Evolutionary conservation across 2,888 invertebrate genomes (phyloP).

Genomic region (Pantelozetes paolii): DNA sequence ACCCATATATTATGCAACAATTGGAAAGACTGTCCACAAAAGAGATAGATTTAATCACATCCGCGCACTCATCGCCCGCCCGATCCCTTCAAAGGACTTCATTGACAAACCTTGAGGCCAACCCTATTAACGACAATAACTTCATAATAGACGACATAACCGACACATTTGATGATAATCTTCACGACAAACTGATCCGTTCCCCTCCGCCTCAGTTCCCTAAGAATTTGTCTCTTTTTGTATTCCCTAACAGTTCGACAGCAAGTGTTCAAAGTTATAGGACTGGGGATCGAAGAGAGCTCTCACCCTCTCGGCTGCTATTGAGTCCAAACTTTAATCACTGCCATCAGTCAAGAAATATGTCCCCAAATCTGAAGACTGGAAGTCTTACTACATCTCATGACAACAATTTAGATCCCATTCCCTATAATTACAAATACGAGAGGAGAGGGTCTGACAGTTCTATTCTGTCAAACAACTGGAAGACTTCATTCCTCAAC

Average conservation of each 20-base stretch:
- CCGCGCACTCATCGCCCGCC: slow-evolving; percentile 26
- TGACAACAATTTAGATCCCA: background rate
- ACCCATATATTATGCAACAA: slow-evolving; percentile 63
- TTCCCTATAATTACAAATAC: background rate
- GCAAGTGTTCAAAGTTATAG: slow-evolving; percentile 8
- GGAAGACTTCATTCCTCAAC: slow-evolving; percentile 9
- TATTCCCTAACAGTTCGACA: slow-evolving; percentile 41
- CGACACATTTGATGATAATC: slow-evolving; percentile 53
- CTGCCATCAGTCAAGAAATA: background rate
- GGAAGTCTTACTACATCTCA: background rate
- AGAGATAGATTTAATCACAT: slow-evolving; percentile 19
- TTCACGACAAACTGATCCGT: slow-evolving; percentile 75
- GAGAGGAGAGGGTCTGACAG: slow-evolving; percentile 24
- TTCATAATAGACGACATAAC: slow-evolving; percentile 19
- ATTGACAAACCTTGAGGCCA: slow-evolving; percentile 10
- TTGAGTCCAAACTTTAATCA: background rate
- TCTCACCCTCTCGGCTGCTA: background rate
- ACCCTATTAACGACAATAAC: background rate
- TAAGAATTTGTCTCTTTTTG: slow-evolving; percentile 47
- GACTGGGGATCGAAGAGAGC: background rate
- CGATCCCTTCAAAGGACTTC: slow-evolving; percentile 8
- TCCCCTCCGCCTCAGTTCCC: slow-evolving; percentile 65
- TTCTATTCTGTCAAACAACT: slow-evolving; percentile 4
- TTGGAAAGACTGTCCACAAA: slow-evolving; percentile 44
- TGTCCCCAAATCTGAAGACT: background rate